These are phyloP conservation scores for Drosophila ogumai DNA, from an alignment of 1,140 invertebrate genomes.

Conservation along the genomic window DNA sequence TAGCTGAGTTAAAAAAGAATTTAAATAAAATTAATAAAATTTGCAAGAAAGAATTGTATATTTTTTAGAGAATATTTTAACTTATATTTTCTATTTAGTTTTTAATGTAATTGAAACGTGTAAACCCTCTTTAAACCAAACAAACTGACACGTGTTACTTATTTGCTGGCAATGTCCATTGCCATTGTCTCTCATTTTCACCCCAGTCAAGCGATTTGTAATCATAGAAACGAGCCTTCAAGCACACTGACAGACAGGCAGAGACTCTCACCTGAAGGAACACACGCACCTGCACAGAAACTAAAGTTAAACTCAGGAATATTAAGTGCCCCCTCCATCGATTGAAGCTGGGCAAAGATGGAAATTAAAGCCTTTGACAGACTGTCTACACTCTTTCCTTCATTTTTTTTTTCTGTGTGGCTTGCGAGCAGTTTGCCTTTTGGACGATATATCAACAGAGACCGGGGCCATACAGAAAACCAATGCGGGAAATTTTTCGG, in stretches of 20 bases:
- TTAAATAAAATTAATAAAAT: background rate
- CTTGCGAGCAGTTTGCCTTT: constrained; percentile 2
- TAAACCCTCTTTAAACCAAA: constrained; percentile 4
- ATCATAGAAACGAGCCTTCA: constrained; percentile 42
- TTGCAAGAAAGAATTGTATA: background rate
- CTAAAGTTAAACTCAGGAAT: constrained; percentile 20
- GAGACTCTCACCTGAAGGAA: background rate
- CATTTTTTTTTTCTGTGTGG: background rate
- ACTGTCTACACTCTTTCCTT: background rate
- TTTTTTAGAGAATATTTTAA: background rate
- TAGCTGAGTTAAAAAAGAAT: background rate
- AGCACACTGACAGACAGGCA: background rate
- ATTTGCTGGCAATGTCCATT: constrained; percentile 15
- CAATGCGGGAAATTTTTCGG: constrained; percentile 32
- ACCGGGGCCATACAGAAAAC: constrained; percentile 29
- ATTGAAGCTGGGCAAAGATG: constrained; percentile 5
- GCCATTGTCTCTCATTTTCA: constrained; percentile 19
- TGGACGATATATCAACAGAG: constrained; percentile 27
- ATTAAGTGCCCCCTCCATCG: background rate
- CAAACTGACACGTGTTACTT: constrained; percentile 10
- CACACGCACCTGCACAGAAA: background rate
- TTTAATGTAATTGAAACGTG: background rate
- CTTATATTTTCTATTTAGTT: background rate
- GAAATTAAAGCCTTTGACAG: constrained; percentile 32
- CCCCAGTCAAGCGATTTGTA: constrained; percentile 48